Conservation (phyloP, 2,888 invertebrate species). For the Hymenopus coronatus region DNA sequence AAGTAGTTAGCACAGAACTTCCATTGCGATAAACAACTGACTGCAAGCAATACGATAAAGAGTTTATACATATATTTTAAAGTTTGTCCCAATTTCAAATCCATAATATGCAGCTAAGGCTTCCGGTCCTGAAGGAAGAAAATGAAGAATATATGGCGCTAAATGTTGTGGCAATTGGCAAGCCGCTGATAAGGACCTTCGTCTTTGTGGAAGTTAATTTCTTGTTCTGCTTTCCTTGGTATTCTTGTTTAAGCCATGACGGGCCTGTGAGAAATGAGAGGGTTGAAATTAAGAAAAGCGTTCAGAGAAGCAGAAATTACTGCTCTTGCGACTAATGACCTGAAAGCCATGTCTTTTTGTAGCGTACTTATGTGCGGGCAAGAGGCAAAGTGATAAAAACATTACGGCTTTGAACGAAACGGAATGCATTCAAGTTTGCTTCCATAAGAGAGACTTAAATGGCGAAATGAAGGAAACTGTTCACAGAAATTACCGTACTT, state of each 20-base stretch:
- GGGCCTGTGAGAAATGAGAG: not conserved
- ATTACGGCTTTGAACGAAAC: not conserved
- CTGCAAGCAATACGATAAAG: not conserved
- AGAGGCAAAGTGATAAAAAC: not conserved
- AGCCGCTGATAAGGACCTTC: not conserved
- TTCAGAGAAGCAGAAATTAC: not conserved
- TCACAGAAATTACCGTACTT: not conserved
- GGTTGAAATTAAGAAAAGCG: not conserved
- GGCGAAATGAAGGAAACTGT: not conserved
- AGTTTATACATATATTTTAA: not conserved
- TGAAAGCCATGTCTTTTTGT: not conserved
- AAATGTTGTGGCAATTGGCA: not conserved
- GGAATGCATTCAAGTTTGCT: not conserved
- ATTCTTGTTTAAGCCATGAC: not conserved
- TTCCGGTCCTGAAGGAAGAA: not conserved
- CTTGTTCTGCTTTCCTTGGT: not conserved
- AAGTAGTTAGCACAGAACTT: not conserved
- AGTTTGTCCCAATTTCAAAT: not conserved
- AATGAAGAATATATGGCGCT: not conserved
- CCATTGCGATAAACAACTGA: not conserved
- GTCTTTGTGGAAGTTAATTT: not conserved
- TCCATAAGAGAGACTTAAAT: not conserved
- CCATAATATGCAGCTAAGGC: not conserved
- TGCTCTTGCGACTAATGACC: not conserved
- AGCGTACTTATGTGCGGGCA: not conserved